A percentile compares a stretch with the other conserved stretches of the same genome.
These are phyloP conservation scores for Pagrus major DNA, from an alignment of 2,113 vertebrate species.

Conservation along the genomic window DNA sequence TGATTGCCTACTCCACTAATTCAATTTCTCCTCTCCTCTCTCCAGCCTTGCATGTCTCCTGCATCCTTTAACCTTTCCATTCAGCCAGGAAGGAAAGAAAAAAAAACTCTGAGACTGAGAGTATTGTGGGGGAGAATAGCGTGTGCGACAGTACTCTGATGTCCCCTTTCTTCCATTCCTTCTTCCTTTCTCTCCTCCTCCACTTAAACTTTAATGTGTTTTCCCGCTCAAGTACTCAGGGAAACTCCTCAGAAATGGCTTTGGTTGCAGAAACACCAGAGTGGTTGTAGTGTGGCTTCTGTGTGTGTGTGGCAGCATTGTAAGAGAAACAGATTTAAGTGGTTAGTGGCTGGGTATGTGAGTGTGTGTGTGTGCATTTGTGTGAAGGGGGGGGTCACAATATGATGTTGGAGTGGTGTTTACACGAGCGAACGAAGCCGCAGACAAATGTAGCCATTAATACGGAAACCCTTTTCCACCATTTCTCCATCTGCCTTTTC, in stretches of 20 bases:
- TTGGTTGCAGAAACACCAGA: conserved; percentile 80
- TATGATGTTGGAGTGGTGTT: conserved; percentile 75
- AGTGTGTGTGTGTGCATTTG: conserved; percentile 21
- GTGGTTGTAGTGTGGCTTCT: conserved; percentile 67
- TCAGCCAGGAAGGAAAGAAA: conserved; percentile 13
- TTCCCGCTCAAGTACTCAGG: conserved; percentile 79
- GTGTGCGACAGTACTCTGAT: conserved; percentile 54
- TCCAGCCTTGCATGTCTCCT: background rate
- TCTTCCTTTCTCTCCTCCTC: conserved; percentile 50
- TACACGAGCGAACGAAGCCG: conserved; percentile 65
- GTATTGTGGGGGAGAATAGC: background rate
- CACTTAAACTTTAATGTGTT: conserved; percentile 84
- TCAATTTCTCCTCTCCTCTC: conserved; percentile 2
- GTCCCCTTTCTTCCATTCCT: conserved; percentile 64
- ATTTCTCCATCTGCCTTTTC: conserved; percentile 42
- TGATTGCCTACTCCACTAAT: conserved; percentile 5
- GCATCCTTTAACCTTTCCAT: conserved; percentile 24
- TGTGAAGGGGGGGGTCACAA: conserved; percentile 53
- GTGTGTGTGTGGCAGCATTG: conserved; percentile 47
- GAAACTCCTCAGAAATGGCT: conserved; percentile 83
- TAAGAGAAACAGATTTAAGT: conserved; percentile 71
- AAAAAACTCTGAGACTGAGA: conserved; percentile 19
- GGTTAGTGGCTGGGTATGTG: conserved; percentile 46
- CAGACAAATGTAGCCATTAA: conserved; percentile 82
- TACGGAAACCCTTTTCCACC: conserved; percentile 49